Conservation (phyloP, 2,797 vertebrate genomes). For the Macropus fuliginosus region DNA sequence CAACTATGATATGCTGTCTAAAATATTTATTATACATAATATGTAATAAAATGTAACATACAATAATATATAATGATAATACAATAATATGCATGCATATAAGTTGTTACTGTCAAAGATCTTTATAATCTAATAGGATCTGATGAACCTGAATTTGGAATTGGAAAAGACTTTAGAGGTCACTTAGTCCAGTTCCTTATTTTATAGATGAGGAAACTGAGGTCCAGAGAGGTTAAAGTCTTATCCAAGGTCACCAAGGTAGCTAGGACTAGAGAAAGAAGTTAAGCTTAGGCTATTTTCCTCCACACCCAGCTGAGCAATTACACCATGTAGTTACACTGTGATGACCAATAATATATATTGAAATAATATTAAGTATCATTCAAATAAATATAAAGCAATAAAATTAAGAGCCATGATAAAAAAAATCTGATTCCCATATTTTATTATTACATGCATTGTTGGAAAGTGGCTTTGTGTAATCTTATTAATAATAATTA, state of each 20-base stretch:
- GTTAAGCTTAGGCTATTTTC: neutral
- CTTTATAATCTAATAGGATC: neutral
- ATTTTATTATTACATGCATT: neutral
- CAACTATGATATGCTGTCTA: neutral
- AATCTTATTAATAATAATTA: neutral
- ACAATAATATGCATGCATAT: neutral
- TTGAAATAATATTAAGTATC: neutral
- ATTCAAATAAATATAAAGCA: neutral
- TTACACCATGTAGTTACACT: neutral
- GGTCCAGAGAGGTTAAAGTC: neutral
- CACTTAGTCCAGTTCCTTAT: too few species aligned
- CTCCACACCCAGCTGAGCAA: neutral
- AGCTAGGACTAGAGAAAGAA: neutral
- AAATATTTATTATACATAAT: neutral
- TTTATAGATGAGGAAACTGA: neutral
- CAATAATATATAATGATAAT: neutral
- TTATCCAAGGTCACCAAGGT: neutral
- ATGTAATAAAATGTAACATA: neutral
- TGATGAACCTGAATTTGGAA: neutral
- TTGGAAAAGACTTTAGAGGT: neutral
- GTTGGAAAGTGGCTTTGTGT: neutral
- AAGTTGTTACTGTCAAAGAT: neutral
- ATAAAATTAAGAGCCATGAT: neutral
- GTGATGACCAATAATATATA: neutral
- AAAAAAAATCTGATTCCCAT: neutral